Percentiles rank a stretch among this genome's conserved stretches.
These are phyloP conservation scores for Yponomeuta sedellus DNA, from an alignment of 2,888 invertebrate genomes.

Conservation along the genomic window DNA sequence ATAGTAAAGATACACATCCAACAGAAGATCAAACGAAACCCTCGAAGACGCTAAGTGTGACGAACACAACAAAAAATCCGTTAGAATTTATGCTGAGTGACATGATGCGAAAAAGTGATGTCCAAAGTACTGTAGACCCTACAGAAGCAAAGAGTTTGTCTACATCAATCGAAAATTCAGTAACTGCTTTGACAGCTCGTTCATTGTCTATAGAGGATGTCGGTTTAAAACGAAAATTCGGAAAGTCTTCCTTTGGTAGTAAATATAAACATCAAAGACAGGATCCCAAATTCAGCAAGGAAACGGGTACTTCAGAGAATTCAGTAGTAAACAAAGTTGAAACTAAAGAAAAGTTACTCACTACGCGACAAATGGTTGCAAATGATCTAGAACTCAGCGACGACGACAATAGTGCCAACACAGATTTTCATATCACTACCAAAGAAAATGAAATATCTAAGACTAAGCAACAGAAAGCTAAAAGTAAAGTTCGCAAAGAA, in stretches of 20 bases:
- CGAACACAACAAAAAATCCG: background rate
- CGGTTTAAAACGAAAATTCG: too few relatives aligned
- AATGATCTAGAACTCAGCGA: conserved; percentile 64
- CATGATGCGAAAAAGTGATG: background rate
- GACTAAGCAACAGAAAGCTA: background rate
- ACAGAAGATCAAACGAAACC: background rate
- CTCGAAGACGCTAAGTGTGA: too few relatives aligned
- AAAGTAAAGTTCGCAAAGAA: background rate
- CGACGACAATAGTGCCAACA: conserved; percentile 53
- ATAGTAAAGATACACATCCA: background rate
- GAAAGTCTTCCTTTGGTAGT: too few relatives aligned
- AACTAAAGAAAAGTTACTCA: background rate
- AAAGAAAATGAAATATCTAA: conserved; percentile 7
- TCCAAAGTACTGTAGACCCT: background rate
- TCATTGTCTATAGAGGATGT: too few relatives aligned
- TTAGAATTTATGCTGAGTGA: background rate
- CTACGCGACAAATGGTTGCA: conserved; percentile 35
- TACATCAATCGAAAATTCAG: background rate
- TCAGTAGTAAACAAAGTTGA: background rate
- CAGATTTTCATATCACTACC: conserved; percentile 23
- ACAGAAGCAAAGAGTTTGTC: background rate
- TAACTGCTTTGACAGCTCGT: too few relatives aligned
- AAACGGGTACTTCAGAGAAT: background rate
- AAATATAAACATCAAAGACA: too few relatives aligned
- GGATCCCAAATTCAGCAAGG: background rate